phyloP scores from a whole-genome alignment of 2,888 invertebrate species.

The Phyllotreta cruciferae region DNA sequence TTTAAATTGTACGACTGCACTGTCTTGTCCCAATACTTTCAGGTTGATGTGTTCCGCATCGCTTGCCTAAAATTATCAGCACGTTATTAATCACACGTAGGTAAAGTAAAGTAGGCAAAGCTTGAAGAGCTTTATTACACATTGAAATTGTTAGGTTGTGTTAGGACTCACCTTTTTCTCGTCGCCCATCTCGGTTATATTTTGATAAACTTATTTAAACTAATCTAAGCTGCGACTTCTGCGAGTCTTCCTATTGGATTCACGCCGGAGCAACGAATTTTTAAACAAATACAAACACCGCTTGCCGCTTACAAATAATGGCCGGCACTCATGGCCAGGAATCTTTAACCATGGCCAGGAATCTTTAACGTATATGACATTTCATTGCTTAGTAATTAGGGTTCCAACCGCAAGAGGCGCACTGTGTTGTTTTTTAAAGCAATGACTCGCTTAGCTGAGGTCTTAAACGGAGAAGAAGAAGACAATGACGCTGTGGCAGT shows the following conservation, averaged over 20 bases:
- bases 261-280: constrained; percentile 32
- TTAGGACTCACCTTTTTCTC: constrained; percentile 53
- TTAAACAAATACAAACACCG: constrained; percentile 43
- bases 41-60: constrained; percentile 91
- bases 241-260: constrained; percentile 18
- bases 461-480: too few species aligned
- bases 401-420: too few species aligned
- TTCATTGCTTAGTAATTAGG: too few species aligned
- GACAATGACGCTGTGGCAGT: too few species aligned
- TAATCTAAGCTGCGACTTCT: too few species aligned
- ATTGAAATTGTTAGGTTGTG: constrained; percentile 45
- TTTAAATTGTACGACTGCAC: constrained; percentile 95
- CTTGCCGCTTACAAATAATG: constrained; percentile 50
- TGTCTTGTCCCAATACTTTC: constrained; percentile 94
- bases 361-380: too few species aligned
- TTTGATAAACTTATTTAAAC: constrained; percentile 23
- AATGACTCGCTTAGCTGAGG: too few species aligned
- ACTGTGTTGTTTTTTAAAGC: too few species aligned
- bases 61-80: constrained; percentile 47
- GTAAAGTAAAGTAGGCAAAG: constrained; percentile 15
- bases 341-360: too few species aligned
- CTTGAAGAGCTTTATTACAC: constrained; percentile 18
- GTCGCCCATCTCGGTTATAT: constrained; percentile 51
- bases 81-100: constrained; percentile 19
- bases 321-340: too few species aligned